These are phyloP conservation scores for Frankliniella intonsa DNA, from an alignment of 2,888 invertebrate species.

Conservation along the genomic window DNA sequence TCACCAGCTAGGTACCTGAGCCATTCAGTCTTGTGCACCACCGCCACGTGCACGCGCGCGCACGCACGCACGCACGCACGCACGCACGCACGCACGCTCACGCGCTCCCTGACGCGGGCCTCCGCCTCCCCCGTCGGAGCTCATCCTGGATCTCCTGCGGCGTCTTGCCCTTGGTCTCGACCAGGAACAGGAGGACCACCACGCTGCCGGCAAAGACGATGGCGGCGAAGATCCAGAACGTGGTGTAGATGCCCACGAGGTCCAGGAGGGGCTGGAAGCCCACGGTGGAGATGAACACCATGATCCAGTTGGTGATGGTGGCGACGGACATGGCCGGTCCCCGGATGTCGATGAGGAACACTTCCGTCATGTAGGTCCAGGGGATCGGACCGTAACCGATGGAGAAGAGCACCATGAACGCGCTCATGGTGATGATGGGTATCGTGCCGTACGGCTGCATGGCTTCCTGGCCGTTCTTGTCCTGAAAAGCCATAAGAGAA, in stretches of 20 bases:
- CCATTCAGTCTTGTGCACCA: too few relatives aligned
- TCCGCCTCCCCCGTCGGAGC: slow-evolving; percentile 40
- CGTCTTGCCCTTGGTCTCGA: slow-evolving; percentile 62
- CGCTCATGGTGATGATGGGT: slow-evolving; percentile 59
- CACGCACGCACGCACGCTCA: too few relatives aligned
- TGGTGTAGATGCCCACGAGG: slow-evolving; percentile 55
- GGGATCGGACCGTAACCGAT: slow-evolving; percentile 76
- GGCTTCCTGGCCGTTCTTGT: slow-evolving; percentile 39
- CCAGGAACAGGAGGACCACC: slow-evolving; percentile 62
- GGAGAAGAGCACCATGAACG: slow-evolving; percentile 64
- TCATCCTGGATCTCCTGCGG: slow-evolving; percentile 55
- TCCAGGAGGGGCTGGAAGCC: slow-evolving; percentile 52
- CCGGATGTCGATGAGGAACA: slow-evolving; percentile 67
- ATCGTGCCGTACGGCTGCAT: slow-evolving; percentile 62
- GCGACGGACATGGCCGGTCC: slow-evolving; percentile 69
- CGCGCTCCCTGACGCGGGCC: neutral
- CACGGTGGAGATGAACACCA: slow-evolving; percentile 69
- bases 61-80: too few relatives aligned
- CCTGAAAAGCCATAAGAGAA: neutral
- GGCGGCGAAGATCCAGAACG: slow-evolving; percentile 62
- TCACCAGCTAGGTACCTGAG: too few relatives aligned
- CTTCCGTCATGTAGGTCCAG: slow-evolving; percentile 73
- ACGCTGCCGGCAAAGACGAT: slow-evolving; percentile 56
- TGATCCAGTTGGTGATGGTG: slow-evolving; percentile 69
- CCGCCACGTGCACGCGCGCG: too few relatives aligned